Conservation (phyloP, 1,140 invertebrate species). For the Apis mellifera region DNA sequence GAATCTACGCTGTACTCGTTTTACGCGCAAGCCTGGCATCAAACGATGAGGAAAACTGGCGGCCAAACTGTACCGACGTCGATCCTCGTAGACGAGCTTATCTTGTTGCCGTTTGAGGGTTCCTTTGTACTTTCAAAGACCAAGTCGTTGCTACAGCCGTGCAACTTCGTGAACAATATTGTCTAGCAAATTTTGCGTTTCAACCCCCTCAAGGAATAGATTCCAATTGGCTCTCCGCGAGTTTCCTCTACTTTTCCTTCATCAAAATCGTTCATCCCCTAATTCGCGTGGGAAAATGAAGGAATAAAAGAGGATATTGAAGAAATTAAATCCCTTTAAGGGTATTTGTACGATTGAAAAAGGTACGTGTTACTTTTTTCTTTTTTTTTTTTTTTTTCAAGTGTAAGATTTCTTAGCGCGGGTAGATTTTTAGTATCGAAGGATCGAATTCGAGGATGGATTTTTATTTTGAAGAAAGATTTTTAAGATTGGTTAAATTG, state of each 20-base stretch:
- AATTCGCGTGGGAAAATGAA: neutral
- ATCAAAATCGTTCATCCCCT: neutral
- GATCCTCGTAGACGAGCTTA: conserved; percentile 43
- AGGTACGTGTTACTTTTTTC: too few species aligned
- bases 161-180: conserved; percentile 35
- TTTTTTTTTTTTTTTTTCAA: too few species aligned
- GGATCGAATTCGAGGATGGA: too few species aligned
- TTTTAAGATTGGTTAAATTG: too few species aligned
- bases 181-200: conserved; percentile 36
- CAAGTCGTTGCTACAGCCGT: conserved; percentile 17
- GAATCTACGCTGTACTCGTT: conserved; percentile 47
- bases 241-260: conserved; percentile 3
- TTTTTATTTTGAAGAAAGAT: too few species aligned
- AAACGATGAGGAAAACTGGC: conserved; percentile 43
- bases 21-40: conserved; percentile 44
- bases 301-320: neutral
- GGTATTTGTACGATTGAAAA: neutral
- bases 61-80: conserved; percentile 41
- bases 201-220: conserved; percentile 17
- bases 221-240: conserved; percentile 21
- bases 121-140: conserved; percentile 37
- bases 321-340: neutral
- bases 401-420: too few species aligned
- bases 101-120: conserved; percentile 46
- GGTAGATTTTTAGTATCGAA: too few species aligned